Base-by-base conservation (phyloP, 2,888 invertebrate genomes). In the Bugulina stolonifera region DNA sequence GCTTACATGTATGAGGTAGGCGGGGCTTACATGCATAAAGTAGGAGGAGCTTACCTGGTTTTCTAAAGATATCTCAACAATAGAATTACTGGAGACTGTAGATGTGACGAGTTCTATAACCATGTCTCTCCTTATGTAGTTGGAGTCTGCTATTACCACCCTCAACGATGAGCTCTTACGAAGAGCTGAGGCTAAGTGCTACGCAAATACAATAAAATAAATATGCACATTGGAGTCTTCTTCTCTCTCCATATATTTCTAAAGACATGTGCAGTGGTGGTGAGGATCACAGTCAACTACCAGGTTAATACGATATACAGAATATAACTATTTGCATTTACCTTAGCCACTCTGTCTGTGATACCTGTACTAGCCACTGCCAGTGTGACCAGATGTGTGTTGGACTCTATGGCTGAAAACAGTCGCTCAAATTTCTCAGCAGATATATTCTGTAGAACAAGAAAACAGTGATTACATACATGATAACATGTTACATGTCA, bases 1-100 rank as follows among this genome's bases (percentile, higher is more conserved):
- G n/a, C n/a, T n/a, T n/a, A n/a, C n/a, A n/a, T n/a, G n/a, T n/a
- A n/a, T n/a, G n/a, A n/a, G n/a, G n/a, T n/a, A n/a, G n/a, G n/a
- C n/a, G n/a, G n/a, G n/a, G n/a, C n/a, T n/a, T n/a, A n/a, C n/a
- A n/a, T n/a, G n/a, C n/a, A n/a, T n/a, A n/a, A n/a, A n/a, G n/a
- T n/a, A n/a, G n/a, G n/a, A n/a, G n/a, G n/a, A n/a, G n/a, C 18
- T 43, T 85, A 95, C 97, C 92, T 99, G 98, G 87, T 99, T 99
- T 76, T 95, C 91, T 78, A 95, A 95, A 84, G 96, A 89, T 86
- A 98, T 93, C 87, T 98, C 97, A 86, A 94, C 93, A 70, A 97
- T 89, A 75, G 90, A 89, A 84, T 92, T 91, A 79, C 92, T 92
- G 80, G 90, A 89, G 75, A 96, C 89, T 81, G 98, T 88, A 72